Percentiles rank a stretch among this genome's conserved stretches.
phyloP scores from a whole-genome alignment of 2,888 invertebrate genomes.

The Cataglyphis altisquamis region DNA sequence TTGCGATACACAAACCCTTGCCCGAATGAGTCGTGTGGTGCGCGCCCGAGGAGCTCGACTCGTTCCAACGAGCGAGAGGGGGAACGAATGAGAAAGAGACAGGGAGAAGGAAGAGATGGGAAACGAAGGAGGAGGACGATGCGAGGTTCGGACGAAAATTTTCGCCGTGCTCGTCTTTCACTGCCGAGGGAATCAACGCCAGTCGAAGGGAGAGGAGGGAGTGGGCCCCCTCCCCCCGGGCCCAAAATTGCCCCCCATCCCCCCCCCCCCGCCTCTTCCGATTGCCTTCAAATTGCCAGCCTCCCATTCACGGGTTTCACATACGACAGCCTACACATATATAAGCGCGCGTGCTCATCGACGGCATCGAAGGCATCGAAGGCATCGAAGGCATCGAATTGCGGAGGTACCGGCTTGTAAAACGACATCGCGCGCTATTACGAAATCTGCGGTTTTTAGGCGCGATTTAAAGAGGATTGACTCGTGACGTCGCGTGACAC shows the following conservation, averaged over 20 bases:
- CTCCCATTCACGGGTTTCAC: constrained; percentile 66
- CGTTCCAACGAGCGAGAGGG: constrained; percentile 31
- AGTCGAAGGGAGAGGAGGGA: constrained; percentile 52
- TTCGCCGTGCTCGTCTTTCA: constrained; percentile 39
- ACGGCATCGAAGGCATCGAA: too few relatives aligned
- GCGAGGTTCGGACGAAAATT: constrained; percentile 18
- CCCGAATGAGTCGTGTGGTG: constrained; percentile 60
- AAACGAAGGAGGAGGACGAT: not conserved
- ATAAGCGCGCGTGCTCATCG: constrained; percentile 14
- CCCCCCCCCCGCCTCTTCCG: constrained; percentile 20
- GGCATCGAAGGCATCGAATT: not conserved
- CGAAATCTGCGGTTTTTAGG: not conserved
- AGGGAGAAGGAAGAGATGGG: not conserved
- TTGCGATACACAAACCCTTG: constrained; percentile 70
- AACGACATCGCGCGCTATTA: not conserved
- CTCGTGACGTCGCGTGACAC: not conserved
- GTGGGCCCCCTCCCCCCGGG: constrained; percentile 56
- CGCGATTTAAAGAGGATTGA: constrained; percentile 1
- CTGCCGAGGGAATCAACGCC: constrained; percentile 16
- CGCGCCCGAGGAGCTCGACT: constrained; percentile 57
- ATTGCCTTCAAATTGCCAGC: constrained; percentile 64
- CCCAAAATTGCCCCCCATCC: constrained; percentile 56
- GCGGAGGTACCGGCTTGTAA: constrained; percentile 22
- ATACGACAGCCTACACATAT: not conserved
- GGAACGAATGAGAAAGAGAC: constrained; percentile 9